phyloP scores from a whole-genome alignment of 1,140 invertebrate genomes.

The Drosophila kikkawai region DNA sequence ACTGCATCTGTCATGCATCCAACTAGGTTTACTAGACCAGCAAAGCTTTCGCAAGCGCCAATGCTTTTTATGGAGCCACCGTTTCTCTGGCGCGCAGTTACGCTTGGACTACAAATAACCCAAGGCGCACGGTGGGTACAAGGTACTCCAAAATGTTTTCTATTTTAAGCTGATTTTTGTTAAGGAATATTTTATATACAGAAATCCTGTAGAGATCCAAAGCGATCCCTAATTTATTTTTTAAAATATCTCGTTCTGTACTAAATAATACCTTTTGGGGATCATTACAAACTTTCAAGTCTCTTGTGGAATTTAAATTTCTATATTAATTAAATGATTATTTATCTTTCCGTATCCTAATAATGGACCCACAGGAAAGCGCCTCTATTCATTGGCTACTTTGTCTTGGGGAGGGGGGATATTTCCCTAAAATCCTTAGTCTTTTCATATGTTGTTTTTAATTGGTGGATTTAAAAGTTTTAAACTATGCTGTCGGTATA shows the following conservation, averaged over 20 bases:
- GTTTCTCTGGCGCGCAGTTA: background rate
- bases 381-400: background rate
- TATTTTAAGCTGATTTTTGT: background rate
- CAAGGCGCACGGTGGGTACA: conserved; percentile 9
- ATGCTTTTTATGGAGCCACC: conserved; percentile 6
- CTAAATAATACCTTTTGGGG: background rate
- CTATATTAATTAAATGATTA: background rate
- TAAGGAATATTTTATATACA: background rate
- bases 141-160: background rate
- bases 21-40: conserved; percentile 9
- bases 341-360: background rate
- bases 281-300: background rate
- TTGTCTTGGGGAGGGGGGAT: background rate
- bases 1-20: conserved; percentile 5
- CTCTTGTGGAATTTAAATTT: background rate
- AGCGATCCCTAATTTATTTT: background rate
- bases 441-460: background rate
- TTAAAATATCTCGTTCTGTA: background rate
- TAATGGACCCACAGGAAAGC: background rate
- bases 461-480: background rate
- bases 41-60: conserved; percentile 2
- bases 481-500: background rate
- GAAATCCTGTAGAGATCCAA: no score
- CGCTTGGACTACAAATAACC: conserved; percentile 7
- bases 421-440: background rate